Conservation (phyloP, 1,140 invertebrate genomes). For the Heliconius himera region DNA sequence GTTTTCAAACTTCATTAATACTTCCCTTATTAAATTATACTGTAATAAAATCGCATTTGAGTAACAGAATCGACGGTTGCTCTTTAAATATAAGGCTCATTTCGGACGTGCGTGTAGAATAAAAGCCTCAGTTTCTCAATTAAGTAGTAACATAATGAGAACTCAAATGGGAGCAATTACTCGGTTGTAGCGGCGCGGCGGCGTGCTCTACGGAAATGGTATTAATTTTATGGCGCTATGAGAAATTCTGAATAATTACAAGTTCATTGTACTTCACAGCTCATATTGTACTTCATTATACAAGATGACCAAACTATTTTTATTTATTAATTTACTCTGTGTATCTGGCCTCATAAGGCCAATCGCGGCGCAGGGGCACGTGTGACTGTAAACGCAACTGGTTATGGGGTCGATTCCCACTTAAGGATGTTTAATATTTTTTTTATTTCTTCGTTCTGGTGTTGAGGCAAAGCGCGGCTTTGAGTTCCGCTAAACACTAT, state of each 20-base stretch:
- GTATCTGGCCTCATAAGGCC: too few relatives aligned
- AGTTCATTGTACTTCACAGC: slow-evolving; percentile 49
- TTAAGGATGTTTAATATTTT: too few relatives aligned
- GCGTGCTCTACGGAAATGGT: slow-evolving; percentile 45
- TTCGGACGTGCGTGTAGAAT: slow-evolving; percentile 10
- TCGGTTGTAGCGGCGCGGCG: slow-evolving; percentile 43
- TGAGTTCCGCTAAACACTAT: too few relatives aligned
- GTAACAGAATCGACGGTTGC: not conserved
- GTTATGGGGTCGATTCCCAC: too few relatives aligned
- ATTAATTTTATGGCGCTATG: slow-evolving; percentile 58
- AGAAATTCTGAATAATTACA: slow-evolving; percentile 65
- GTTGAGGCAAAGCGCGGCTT: too few relatives aligned
- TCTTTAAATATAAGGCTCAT: slow-evolving; percentile 30
- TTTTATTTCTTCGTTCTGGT: too few relatives aligned
- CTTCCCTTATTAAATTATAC: slow-evolving; percentile 15
- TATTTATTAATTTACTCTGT: not conserved
- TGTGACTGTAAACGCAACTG: too few relatives aligned
- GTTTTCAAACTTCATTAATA: slow-evolving; percentile 16
- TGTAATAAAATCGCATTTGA: slow-evolving; percentile 1
- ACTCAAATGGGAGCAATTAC: slow-evolving; percentile 68
- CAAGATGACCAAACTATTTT: slow-evolving; percentile 36
- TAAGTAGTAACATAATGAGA: slow-evolving; percentile 54
- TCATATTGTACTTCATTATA: slow-evolving; percentile 48
- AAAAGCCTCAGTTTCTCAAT: slow-evolving; percentile 33
- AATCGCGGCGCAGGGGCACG: too few relatives aligned